Evolutionary conservation across 92 coral and sea anemone species (phyloP).

Genomic region (Epizoanthus rinbou): DNA sequence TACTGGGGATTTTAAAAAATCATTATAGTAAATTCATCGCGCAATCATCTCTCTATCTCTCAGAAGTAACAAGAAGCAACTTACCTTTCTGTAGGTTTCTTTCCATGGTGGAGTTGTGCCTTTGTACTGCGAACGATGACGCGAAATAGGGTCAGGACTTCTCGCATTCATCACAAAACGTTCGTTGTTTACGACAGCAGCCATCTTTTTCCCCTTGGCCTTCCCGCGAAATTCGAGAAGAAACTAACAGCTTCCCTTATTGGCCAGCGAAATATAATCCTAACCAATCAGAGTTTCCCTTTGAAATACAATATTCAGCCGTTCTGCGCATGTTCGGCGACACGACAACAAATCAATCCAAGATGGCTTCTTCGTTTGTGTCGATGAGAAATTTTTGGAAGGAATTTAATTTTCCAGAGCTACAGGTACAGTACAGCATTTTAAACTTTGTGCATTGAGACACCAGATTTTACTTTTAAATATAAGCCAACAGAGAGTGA

Average conservation of each 20-base stretch:
- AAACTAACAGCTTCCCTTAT: constrained; percentile 42
- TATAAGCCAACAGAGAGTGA: background rate
- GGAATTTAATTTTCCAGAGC: constrained; percentile 91
- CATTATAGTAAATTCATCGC: no score
- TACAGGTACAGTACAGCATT: constrained; percentile 78
- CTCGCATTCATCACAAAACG: constrained; percentile 56
- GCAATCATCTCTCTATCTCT: no score
- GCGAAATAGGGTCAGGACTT: constrained; percentile 76
- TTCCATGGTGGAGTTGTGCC: constrained; percentile 98
- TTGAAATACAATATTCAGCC: background rate
- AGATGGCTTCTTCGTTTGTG: constrained; percentile 88
- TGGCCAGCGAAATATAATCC: constrained; percentile 14
- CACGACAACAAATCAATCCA: constrained; percentile 60
- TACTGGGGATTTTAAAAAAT: no score
- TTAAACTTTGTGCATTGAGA: background rate
- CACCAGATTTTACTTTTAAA: background rate
- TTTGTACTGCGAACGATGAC: constrained; percentile 89
- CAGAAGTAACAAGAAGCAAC: background rate
- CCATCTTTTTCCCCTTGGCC: constrained; percentile 62
- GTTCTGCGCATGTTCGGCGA: constrained; percentile 27
- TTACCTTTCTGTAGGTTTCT: constrained; percentile 93
- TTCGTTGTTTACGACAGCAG: constrained; percentile 51
- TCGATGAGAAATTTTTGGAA: constrained; percentile 98
- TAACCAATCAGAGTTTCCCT: constrained; percentile 48
- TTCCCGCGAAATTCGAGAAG: constrained; percentile 66